A percentile compares a stretch with the other conserved stretches of the same genome.
These are phyloP conservation scores for Drosophila yakuba DNA, from an alignment of 1,140 invertebrate species.

Conservation along the genomic window DNA sequence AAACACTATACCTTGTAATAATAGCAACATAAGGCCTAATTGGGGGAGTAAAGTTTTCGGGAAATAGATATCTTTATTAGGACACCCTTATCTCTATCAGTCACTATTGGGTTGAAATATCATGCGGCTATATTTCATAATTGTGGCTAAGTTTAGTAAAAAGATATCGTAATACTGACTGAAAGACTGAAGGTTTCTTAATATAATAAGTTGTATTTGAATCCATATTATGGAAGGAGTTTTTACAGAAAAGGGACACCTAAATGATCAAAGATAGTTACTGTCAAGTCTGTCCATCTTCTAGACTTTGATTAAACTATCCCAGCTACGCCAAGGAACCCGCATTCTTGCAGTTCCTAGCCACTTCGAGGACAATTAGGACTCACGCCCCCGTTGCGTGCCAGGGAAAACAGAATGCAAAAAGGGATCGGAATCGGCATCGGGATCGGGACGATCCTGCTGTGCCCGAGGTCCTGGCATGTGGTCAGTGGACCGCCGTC, in stretches of 20 bases:
- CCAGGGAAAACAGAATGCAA: conserved; percentile 37
- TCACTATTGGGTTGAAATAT: neutral
- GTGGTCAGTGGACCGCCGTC: conserved; percentile 43
- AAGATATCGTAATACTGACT: neutral
- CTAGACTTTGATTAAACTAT: conserved; percentile 5
- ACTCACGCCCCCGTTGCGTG: conserved; percentile 61
- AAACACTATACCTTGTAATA: conserved; percentile 13
- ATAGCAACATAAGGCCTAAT: conserved; percentile 32
- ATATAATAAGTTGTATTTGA: no score
- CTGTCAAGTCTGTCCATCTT: neutral
- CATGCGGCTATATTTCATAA: neutral
- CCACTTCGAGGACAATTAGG: conserved; percentile 53
- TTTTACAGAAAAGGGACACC: no score
- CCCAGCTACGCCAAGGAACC: neutral
- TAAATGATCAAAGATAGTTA: neutral
- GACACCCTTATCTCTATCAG: neutral
- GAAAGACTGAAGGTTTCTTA: neutral
- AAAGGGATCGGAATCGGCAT: conserved; percentile 33
- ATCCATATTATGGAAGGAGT: no score
- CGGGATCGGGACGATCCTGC: conserved; percentile 58
- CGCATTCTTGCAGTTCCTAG: conserved; percentile 18
- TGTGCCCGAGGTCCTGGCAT: conserved; percentile 57
- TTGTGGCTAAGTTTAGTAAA: neutral
- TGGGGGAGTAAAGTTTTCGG: neutral
- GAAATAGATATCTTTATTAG: conserved; percentile 6